Evolutionary conservation across 2,113 vertebrate genomes (phyloP).

Genomic region (Heterotis niloticus): DNA sequence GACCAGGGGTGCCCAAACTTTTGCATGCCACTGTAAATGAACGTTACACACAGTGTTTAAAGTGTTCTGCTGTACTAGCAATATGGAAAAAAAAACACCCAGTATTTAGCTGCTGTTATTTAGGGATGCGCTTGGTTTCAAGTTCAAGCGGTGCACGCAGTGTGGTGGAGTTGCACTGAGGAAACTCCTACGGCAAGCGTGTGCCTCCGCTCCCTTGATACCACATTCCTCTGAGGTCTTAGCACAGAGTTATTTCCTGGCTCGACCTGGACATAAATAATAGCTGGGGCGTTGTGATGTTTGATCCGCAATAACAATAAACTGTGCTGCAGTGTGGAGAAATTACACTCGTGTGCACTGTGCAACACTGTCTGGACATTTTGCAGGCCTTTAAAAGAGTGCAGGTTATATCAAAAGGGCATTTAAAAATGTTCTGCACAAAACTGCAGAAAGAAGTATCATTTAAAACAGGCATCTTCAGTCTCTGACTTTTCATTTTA

Average conservation of each 20-base stretch:
- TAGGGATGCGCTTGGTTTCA: background rate
- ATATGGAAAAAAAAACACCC: background rate
- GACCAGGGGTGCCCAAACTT: no score
- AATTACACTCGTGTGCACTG: constrained; percentile 61
- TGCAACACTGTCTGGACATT: constrained; percentile 52
- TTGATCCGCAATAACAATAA: constrained; percentile 63
- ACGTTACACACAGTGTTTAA: no score
- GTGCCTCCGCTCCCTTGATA: background rate
- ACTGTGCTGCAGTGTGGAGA: constrained; percentile 45
- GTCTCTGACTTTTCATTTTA: background rate
- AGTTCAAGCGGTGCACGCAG: background rate
- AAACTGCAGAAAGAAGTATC: no score
- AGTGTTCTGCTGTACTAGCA: no score
- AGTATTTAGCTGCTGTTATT: background rate
- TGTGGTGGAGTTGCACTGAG: background rate
- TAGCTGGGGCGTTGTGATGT: constrained; percentile 30
- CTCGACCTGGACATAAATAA: background rate
- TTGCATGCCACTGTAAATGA: no score
- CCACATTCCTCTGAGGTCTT: constrained; percentile 1
- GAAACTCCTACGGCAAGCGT: background rate
- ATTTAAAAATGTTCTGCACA: background rate
- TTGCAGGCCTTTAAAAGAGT: no score
- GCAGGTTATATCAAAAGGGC: background rate
- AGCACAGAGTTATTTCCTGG: background rate
- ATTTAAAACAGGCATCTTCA: background rate